Evolutionary conservation across 2,888 invertebrate genomes (phyloP).

Genomic region (Furcula furcula): DNA sequence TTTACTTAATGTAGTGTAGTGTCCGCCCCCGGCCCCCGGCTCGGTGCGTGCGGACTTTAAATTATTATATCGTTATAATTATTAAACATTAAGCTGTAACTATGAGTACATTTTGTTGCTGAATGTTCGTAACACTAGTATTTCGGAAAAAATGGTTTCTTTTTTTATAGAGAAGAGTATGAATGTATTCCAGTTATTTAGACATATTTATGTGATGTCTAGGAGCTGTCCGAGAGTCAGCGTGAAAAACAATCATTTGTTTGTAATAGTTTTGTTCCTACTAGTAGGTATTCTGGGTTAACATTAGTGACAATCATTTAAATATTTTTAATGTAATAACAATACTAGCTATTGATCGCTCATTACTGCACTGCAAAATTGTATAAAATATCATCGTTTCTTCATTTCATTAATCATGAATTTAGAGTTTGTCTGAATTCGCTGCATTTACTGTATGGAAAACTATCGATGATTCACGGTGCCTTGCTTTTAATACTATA

Average conservation of each 20-base stretch:
- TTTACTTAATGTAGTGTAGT: conserved; percentile 24
- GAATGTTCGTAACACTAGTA: conserved; percentile 36
- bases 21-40: conserved; percentile 4
- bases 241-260: conserved; percentile 1
- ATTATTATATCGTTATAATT: conserved; percentile 26
- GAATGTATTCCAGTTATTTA: not conserved
- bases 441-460: conserved; percentile 27
- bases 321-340: not conserved
- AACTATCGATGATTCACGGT: conserved; percentile 30
- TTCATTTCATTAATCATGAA: conserved; percentile 2
- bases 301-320: not conserved
- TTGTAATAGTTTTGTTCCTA: conserved; percentile 15
- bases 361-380: conserved; percentile 1
- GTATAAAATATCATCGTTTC: conserved; percentile 10
- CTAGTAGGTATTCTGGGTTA: conserved; percentile 4
- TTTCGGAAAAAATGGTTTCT: no score
- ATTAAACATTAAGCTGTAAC: conserved; percentile 9
- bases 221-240: not conserved
- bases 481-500: conserved; percentile 38
- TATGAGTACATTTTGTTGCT: conserved; percentile 29
- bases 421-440: conserved; percentile 7
- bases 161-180: not conserved
- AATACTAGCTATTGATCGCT: not conserved
- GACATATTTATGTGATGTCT: not conserved
- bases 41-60: conserved; percentile 14